Evolutionary conservation across 2,797 vertebrate genomes (phyloP), one percentile per base, ranked within the genome.

Genomic region (Enteromius fasciolatus): DNA sequence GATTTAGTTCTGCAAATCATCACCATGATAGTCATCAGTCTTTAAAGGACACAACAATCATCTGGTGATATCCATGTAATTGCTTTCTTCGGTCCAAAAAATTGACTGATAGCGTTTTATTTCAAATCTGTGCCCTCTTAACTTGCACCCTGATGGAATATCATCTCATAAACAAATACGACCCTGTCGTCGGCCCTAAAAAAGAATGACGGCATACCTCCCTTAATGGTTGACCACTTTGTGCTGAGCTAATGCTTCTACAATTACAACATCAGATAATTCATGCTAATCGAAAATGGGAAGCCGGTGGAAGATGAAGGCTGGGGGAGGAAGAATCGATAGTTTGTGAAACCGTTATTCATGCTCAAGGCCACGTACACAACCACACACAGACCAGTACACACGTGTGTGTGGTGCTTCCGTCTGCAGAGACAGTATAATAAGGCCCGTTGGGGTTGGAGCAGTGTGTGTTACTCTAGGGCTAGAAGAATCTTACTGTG

Each of bases 181-280:
- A 73, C 48, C 59, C n/a, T 75, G 70, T 41, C 33, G 31, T 28
- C 6, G 10, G 48, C 48, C 61, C 61, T 76, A 57, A 78, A 68
- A 74, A 79, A 83, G 23, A 76, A 84, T 54, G 41, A 57, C 59
- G 41, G 31, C 63, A 79, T 59, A 66, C 18, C 28, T 68, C 39
- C 28, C 70, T 70, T 69, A 84, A 82, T 36, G 67, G 33, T 44
- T 23, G 46, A 59, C 57, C 70, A 83, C 74, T 86, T 80, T 80
- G 73, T 76, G 83, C 80, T 84, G 83, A 86, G 74, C 70, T 77
- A 83, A 80, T 81, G 50, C 85, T 70, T 69, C 67, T 76, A 67
- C 78, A 85, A 86, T 87, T 82, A 86, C 76, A 74, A 73, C 82
- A 67, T 84, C 64, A 31, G 76, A 69, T 87, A 81, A 89, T 85